Evolutionary conservation across 2,113 vertebrate genomes (phyloP).

Genomic region (Mirounga angustirostris): DNA sequence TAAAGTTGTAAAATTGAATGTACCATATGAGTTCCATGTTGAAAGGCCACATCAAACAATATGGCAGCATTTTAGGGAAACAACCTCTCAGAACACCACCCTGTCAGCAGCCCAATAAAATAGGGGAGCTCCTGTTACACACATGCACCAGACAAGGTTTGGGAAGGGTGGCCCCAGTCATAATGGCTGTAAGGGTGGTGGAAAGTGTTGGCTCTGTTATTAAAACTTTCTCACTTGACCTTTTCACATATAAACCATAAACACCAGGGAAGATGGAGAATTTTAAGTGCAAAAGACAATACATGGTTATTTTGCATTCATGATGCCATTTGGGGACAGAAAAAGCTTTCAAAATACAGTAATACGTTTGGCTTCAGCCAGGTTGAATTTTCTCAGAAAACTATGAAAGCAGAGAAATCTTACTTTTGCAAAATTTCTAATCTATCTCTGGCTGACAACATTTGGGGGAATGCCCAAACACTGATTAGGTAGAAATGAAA

Average conservation of each 20-base stretch:
- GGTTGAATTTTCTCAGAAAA: constrained; percentile 40
- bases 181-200: background rate
- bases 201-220: background rate
- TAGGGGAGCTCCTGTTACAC: background rate
- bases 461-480: background rate
- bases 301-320: constrained; percentile 27
- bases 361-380: background rate
- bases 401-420: background rate
- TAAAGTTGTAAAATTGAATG: background rate
- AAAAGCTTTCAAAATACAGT: constrained; percentile 18
- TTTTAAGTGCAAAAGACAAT: constrained; percentile 41
- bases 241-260: background rate
- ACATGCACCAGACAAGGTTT: background rate
- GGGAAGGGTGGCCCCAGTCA: background rate
- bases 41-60: background rate
- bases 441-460: background rate
- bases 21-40: background rate
- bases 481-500: background rate
- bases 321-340: constrained; percentile 36
- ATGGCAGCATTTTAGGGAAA: background rate
- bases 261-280: background rate
- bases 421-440: constrained; percentile 41
- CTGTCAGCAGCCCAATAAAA: background rate
- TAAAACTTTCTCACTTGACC: background rate
- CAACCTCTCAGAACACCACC: background rate